Evolutionary conservation across 2,113 vertebrate species (phyloP).

Genomic region (Numida meleagris): DNA sequence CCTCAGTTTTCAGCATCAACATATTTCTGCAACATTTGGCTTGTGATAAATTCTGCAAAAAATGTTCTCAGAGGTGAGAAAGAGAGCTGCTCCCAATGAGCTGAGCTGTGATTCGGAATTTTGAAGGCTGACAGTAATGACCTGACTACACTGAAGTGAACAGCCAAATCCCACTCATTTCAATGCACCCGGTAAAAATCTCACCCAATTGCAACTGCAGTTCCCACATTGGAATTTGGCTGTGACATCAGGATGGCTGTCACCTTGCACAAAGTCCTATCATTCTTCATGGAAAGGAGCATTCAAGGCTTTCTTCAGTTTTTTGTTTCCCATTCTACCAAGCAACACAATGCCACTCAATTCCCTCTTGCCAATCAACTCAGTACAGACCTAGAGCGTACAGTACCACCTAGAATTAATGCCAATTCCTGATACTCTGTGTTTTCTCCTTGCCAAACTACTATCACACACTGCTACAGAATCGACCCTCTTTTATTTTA

Average conservation of each 20-base stretch:
- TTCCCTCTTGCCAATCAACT: neutral
- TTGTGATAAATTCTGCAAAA: neutral
- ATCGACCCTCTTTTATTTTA: neutral
- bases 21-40: neutral
- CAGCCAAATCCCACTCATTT: neutral
- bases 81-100: fast-evolving
- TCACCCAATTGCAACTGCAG: neutral
- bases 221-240: neutral
- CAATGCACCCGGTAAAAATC: neutral
- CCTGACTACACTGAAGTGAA: fast-evolving
- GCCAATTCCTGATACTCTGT: neutral
- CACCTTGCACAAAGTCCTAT: constrained; percentile 52
- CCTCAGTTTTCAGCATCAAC: neutral
- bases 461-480: neutral
- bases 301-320: constrained; percentile 26
- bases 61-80: neutral
- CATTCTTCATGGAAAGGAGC: constrained; percentile 26
- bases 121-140: neutral
- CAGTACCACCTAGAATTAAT: neutral
- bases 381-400: neutral
- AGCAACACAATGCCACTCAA: neutral
- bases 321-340: neutral
- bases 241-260: neutral
- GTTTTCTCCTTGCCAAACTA: neutral
- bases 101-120: neutral